Evolutionary conservation across 1,140 invertebrate genomes (phyloP).

Genomic region (Drosophila sproati): DNA sequence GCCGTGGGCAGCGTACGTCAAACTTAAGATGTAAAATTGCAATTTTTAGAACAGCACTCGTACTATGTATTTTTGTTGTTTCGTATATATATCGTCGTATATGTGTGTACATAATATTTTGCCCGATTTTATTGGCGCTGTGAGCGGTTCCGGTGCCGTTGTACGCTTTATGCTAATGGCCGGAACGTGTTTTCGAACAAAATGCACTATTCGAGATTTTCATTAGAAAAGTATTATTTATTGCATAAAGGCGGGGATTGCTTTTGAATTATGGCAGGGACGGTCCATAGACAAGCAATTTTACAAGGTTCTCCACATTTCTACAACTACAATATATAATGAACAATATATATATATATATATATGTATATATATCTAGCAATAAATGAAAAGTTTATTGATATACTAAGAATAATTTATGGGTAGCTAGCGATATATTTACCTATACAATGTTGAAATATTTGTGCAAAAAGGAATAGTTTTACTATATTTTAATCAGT

Average conservation of each 20-base stretch:
- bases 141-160: conserved; percentile 45
- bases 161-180: conserved; percentile 34
- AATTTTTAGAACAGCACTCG: conserved; percentile 24
- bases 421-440: not conserved
- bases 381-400: not conserved
- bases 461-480: not conserved
- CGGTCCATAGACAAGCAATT: conserved; percentile 3
- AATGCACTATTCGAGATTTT: not conserved
- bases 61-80: not conserved
- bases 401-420: not conserved
- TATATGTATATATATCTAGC: not conserved
- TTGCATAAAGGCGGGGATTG: no score
- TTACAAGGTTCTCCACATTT: not conserved
- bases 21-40: conserved; percentile 22
- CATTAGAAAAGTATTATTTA: conserved; percentile 10
- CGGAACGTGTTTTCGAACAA: conserved; percentile 31
- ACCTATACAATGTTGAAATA: not conserved
- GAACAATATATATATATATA: not conserved
- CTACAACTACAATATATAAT: not conserved
- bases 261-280: conserved; percentile 9
- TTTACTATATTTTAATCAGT: no score
- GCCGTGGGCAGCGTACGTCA: conserved; percentile 8
- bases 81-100: not conserved
- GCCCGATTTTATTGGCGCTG: conserved; percentile 10
- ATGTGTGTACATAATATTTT: not conserved